Base-by-base conservation (phyloP, 2,888 invertebrate species). In the Lycia hirtaria region DNA sequence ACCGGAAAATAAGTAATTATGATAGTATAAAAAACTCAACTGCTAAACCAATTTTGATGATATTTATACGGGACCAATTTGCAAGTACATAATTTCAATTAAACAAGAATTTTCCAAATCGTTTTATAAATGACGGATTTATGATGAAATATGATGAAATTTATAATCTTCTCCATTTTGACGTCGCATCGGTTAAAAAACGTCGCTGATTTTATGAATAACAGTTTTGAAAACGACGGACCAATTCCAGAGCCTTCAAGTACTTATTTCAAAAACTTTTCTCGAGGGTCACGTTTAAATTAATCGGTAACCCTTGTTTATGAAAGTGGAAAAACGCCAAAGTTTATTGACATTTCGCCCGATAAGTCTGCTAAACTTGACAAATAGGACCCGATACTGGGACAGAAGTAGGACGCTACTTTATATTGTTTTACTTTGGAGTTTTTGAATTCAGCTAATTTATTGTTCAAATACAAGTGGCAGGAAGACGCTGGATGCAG, bases 271-370 rank as follows among this genome's bases (percentile, higher is more conserved):
- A 28, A 59, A 54, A 58, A 55, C 44, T 51, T 51, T 51, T 4
- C 26, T 22, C 51, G 10, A 26, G 19, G 43, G 43, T 35, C 33
- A 35, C 26, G 43, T 15, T 43, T 19, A 65, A 63, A 64, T 65
- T 65, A 64, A 57, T 60, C 59, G 48, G 37, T 50, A 28, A 52
- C 56, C 56, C 49, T 55, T 59, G 50, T 64, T 65, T 64, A 63
- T 61, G 24, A 26, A 43, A 53, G 43, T 48, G 59, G 55, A 61
- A 63, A 65, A 65, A 60, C 19, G 52, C 47, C 47, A 55, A 65
- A 62, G 58, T 63, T 63, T 63, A 63, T 59, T 59, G 56, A 61
- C 61, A 65, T 57, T 59, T 47, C 47, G 33, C 40, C 30, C 52
- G 43, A 55, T 44, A 55, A 65, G 47, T 56, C 56, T 56, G 15